Conservation (phyloP, 2,113 vertebrate species). For the Triplophysa rosa region DNA sequence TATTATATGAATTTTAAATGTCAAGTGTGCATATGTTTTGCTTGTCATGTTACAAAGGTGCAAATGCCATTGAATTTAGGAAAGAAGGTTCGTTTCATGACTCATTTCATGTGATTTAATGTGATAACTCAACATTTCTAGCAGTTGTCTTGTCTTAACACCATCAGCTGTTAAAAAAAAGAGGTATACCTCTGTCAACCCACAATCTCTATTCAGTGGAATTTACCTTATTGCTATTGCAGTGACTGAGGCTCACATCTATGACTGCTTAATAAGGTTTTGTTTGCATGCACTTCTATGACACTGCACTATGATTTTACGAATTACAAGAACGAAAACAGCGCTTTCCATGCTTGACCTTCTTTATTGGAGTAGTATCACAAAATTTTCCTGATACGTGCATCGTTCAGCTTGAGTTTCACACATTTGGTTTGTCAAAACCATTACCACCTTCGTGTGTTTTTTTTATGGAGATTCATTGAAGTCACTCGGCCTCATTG, state of each 20-base stretch:
- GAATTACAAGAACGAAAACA: too few species aligned
- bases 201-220: constrained; percentile 35
- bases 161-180: constrained; percentile 39
- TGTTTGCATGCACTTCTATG: too few species aligned
- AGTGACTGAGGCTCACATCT: neutral
- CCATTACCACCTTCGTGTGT: neutral
- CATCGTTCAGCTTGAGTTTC: neutral
- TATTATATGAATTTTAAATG: too few species aligned
- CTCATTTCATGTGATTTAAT: constrained; percentile 30
- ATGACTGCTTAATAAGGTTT: neutral
- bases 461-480: neutral
- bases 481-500: neutral
- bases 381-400: too few species aligned
- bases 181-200: neutral
- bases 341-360: too few species aligned
- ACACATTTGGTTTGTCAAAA: neutral
- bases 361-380: too few species aligned
- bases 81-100: constrained; percentile 15
- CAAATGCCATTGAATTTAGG: neutral
- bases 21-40: neutral
- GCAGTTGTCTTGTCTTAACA: constrained; percentile 47
- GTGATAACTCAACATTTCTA: constrained; percentile 33
- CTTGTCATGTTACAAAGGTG: neutral
- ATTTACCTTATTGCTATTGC: constrained; percentile 28
- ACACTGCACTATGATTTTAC: too few species aligned